Base-by-base conservation (phyloP, 2,888 invertebrate genomes). In the Spodoptera exigua region DNA sequence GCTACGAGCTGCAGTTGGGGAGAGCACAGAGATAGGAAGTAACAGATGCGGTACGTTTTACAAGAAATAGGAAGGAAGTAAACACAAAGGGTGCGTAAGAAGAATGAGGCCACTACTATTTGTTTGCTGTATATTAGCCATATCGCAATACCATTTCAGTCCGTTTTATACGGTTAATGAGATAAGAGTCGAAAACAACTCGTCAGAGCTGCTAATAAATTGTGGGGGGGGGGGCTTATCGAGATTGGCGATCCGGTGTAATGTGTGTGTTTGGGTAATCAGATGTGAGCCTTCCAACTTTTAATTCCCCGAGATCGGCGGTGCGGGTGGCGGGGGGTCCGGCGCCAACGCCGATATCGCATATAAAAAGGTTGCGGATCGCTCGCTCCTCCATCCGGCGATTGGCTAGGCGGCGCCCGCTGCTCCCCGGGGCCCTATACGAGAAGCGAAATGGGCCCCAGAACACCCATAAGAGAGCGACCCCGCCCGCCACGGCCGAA, bases 381-480 rank as follows among this genome's bases (percentile, higher is more conserved):
- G 94, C 89, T 93, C 91, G 93, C 87, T 92, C 74, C 88, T 91
- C 91, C 92, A 92, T 90, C 92, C 93, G 87, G 85, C 93, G 95
- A 95, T 95, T 95, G 95, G 95, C 95, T 95, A 95, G 95, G 95
- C 95, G 95, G 95, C 94, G 94, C 95, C 94, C 93, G 93, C 89
- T 89, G 90, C 87, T 95, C 95, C 92, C 93, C 83, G 87, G 95
- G 95, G 95, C 89, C 95, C 95, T 95, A 95, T 95, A 95, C 95
- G 94, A 93, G 93, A 93, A 94, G 94, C 95, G 93, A 95, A 95
- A 95, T 95, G 95, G 95, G 95, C 95, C 95, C 95, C 95, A 91
- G 94, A 95, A 95, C 95, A 95, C 95, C 95, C 95, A 95, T 95
- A 95, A 95, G 95, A 94, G 95, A 95, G 94, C 95, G 95, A 95